Percentiles rank a stretch among this genome's conserved stretches.
Conservation (phyloP, 2,888 invertebrate genomes). For the Biston stratarius region DNA sequence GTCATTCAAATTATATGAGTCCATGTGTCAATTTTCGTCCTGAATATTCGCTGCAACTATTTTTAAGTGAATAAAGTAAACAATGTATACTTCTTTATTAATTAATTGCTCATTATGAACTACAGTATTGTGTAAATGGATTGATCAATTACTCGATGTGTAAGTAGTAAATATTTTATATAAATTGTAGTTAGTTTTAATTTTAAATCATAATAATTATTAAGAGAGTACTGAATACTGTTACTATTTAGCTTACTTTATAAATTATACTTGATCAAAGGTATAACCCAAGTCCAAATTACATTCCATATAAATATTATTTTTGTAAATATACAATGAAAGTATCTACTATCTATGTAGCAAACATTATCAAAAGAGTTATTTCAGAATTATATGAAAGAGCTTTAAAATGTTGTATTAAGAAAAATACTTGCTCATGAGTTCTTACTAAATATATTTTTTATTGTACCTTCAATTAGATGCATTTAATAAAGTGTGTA, state of each 20-base stretch:
- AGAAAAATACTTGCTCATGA: slow-evolving; percentile 77
- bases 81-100: slow-evolving; percentile 45
- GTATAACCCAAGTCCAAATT: slow-evolving; percentile 78
- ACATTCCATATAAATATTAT: slow-evolving; percentile 80
- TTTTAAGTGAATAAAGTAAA: slow-evolving; percentile 43
- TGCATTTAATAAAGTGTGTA: slow-evolving; percentile 65
- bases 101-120: slow-evolving; percentile 72
- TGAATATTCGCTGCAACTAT: slow-evolving; percentile 37
- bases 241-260: slow-evolving; percentile 63
- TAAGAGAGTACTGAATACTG: slow-evolving; percentile 83
- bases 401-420: slow-evolving; percentile 80
- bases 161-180: slow-evolving; percentile 62
- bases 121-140: slow-evolving; percentile 75
- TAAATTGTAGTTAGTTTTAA: slow-evolving; percentile 52
- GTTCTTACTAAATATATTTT: slow-evolving; percentile 58
- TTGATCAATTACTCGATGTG: slow-evolving; percentile 69
- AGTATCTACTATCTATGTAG: slow-evolving; percentile 37
- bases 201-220: slow-evolving; percentile 48
- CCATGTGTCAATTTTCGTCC: slow-evolving; percentile 30
- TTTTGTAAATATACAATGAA: slow-evolving; percentile 68
- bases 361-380: slow-evolving; percentile 34
- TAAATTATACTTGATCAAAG: slow-evolving; percentile 67
- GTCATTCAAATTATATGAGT: slow-evolving; percentile 5
- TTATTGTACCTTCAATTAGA: slow-evolving; percentile 45
- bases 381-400: slow-evolving; percentile 61